Evolutionary conservation across 2,113 vertebrate genomes (phyloP).

Genomic region (Rattus rattus): DNA sequence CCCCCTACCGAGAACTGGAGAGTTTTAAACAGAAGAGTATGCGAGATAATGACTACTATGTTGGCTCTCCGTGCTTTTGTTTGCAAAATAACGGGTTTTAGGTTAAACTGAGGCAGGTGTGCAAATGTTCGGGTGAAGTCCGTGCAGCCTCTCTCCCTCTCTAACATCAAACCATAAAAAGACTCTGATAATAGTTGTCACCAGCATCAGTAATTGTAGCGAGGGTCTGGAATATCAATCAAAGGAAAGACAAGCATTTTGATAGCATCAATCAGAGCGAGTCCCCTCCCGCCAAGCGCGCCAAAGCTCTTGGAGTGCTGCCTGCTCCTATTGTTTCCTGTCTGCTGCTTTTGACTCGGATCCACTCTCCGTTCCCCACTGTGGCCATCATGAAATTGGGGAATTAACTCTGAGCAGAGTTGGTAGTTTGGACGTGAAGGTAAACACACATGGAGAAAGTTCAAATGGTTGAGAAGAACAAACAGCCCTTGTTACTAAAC

Average conservation of each 20-base stretch:
- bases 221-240: constrained; percentile 83
- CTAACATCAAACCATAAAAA: constrained; percentile 64
- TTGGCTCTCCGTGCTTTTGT: constrained; percentile 69
- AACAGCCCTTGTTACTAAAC: constrained; percentile 86
- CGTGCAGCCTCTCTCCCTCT: constrained; percentile 13
- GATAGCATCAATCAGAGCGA: constrained; percentile 79
- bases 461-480: constrained; percentile 85
- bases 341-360: constrained; percentile 82
- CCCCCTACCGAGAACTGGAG: not conserved
- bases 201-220: constrained; percentile 67
- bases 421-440: constrained; percentile 82
- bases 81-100: constrained; percentile 82
- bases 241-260: constrained; percentile 79
- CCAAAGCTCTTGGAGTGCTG: constrained; percentile 85
- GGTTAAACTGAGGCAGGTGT: constrained; percentile 75
- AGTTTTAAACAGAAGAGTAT: constrained; percentile 61
- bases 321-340: constrained; percentile 84
- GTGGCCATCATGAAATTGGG: constrained; percentile 81
- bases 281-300: constrained; percentile 74
- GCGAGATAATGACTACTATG: constrained; percentile 58
- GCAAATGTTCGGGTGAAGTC: constrained; percentile 69
- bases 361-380: constrained; percentile 69
- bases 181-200: constrained; percentile 72
- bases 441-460: constrained; percentile 84
- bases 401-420: constrained; percentile 86